Base-by-base conservation (phyloP, 2,888 invertebrate genomes). In the Tridacna crocea region DNA sequence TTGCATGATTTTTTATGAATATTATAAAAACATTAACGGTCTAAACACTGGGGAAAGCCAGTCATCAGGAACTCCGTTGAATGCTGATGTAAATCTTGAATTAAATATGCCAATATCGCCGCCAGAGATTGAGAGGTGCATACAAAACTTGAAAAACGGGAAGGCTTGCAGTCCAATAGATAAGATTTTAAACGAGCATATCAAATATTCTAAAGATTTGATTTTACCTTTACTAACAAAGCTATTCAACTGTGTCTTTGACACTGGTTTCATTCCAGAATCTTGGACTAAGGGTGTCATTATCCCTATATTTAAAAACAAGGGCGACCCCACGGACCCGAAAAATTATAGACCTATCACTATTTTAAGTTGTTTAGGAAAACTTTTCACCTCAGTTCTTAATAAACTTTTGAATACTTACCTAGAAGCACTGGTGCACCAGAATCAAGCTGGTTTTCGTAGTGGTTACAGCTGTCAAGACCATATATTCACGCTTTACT, bases 91-190 rank as follows among this genome's bases (percentile, higher is more conserved):
- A n/a, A n/a, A n/a, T n/a, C n/a, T n/a, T n/a, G n/a, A n/a, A n/a
- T n/a, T n/a, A n/a, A n/a, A n/a, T n/a, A n/a, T n/a, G n/a, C n/a
- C n/a, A n/a, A n/a, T n/a, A n/a, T n/a, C n/a, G n/a, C n/a, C n/a
- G n/a, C n/a, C n/a, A n/a, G 70, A 70, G 17, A 70, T 70, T 8
- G 12, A 13, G 8, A 70, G 47, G 47, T 70, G 70, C 22, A 70
- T 70, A 8, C 22, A 47, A 6, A 70, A 12, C 47, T n/a, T 70
- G 4, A 36, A 47, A 22, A 70, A 70, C 47, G 8, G 19, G 8
- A 70, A 47, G n/a, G 47, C 70, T 11, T 10, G 26, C 8, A 66
- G 66, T 17, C 66, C 66, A 11, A 4, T 11, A 12, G 66, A 66
- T 26, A 26, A 66, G 8, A 26, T 66, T 12, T 10, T 15, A 17